Evolutionary conservation across 92 coral and sea anemone species (phyloP), one percentile per base, ranked within the genome.

Genomic region (Palythoa caribaeorum): DNA sequence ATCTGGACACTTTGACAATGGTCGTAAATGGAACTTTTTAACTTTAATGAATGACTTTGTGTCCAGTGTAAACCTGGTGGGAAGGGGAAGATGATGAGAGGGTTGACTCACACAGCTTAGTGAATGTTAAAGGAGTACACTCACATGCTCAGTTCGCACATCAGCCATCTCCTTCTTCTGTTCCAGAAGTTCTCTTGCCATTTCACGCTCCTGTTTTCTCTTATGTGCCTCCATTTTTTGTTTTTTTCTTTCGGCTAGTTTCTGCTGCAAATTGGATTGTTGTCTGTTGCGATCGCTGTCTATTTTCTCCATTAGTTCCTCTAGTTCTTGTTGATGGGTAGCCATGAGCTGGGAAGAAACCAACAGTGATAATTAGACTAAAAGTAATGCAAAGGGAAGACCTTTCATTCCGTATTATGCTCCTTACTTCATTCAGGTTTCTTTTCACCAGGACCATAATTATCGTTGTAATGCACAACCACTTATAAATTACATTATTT

Each of bases 191-290:
- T 97, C 99, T 44, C 94, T 91, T 17, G 99, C 96, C 96, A 94
- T 93, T 77, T 97, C 99, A 73, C 97, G 94, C 79, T 97, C 99
- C 76, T 94, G 99, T 52, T 97, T 97, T 14, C 98, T 95, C 83
- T 91, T 90, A 38, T 89, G 92, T 0, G 98, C 97, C 66, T 97
- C 98, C 84, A 95, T 90, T 63, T 81, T 96, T 76, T 93, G 96
- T 89, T 91, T 93, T 88, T 91, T 95, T 86, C 91, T 93, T 66
- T 97, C 99, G 40, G 96, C 92, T 48, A 97, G 90, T 88, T 95
- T 95, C 80, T 93, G 94, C 54, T 91, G 96, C 83, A 97, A 83
- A 80, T 91, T 94, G 9, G 98, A 90, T 15, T 90, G 94, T 73
- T 97, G 99, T 35, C 99, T 89, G 73, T 88, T 93, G n/a, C 94